Evolutionary conservation across 2,888 invertebrate species (phyloP), one percentile per base, ranked within the genome.

Genomic region (Lasius platythorax): DNA sequence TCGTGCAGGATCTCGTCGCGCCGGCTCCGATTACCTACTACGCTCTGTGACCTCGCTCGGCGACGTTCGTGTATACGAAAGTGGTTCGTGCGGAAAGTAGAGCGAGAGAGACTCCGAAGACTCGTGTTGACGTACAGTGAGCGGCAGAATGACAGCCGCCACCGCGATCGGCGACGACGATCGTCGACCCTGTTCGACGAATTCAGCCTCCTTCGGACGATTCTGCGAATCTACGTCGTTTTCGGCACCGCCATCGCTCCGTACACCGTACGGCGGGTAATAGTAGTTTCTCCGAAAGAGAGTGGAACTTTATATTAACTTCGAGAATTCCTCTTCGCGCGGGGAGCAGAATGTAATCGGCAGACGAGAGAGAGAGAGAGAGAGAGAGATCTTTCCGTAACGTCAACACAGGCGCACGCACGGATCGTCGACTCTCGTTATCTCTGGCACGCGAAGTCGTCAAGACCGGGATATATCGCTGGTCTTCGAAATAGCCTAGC

Each of bases 1-100:
- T 70, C 93, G 23, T 96, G 33, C n/a, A 72, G 33, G 72, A 61
- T 53, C 50, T 53, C 15, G 15, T 5, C 2, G 43, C 37, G 33
- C 23, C 23, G 70, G 23, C 73, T 8, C 89, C 89, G 93, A 93
- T 93, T 93, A 23, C 93, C 93, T 92, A 93, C 93, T 92, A 93
- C 87, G 93, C 88, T 92, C 23, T 23, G 23, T 23, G 93, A 93
- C 92, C 93, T 93, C 92, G 90, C 61, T 85, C 56, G 56, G 18
- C 40, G 43, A 28, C 67, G 8, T 12, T 40, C 18, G 15, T 28
- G 30, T 3, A 33, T 23, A 28, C 28, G 68, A 56, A 11, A 33
- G 66, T n/a, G 28, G 40, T n/a, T 9, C 37, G 30, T 18, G 8
- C n/a, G 15, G 33, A n/a, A 6, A 58, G 8, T 6, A 15, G 6